Evolutionary conservation across 2,113 vertebrate species (phyloP).

Genomic region (Taxidea taxus): DNA sequence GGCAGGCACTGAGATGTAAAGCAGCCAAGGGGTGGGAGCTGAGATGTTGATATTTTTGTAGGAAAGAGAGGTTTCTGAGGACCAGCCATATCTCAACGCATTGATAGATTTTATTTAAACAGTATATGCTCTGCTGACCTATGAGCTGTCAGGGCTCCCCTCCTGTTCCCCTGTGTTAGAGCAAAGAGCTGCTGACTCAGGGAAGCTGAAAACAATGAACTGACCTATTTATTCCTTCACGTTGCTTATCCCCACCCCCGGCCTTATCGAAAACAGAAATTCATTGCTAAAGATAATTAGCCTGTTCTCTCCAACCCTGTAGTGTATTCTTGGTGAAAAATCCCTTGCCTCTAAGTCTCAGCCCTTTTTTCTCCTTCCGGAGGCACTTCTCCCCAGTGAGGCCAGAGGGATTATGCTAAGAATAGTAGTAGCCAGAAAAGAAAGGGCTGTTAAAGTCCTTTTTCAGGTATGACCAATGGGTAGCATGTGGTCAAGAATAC

Average conservation of each 20-base stretch:
- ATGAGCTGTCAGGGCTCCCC: slow-evolving; percentile 58
- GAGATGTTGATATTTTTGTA: slow-evolving; percentile 41
- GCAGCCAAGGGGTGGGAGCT: not conserved
- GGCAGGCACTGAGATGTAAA: not conserved
- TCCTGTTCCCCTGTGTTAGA: slow-evolving; percentile 60
- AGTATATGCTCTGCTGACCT: slow-evolving; percentile 72
- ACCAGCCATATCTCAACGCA: slow-evolving; percentile 43
- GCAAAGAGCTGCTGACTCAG: slow-evolving; percentile 76
- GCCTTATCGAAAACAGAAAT: slow-evolving; percentile 64
- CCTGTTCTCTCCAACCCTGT: not conserved
- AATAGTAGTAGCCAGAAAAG: slow-evolving; percentile 49
- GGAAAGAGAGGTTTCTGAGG: slow-evolving; percentile 54
- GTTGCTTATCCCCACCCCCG: not conserved
- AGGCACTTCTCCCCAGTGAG: slow-evolving; percentile 33
- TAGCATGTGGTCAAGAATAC: slow-evolving; percentile 54
- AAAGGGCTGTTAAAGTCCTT: slow-evolving; percentile 8
- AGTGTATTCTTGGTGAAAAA: slow-evolving; percentile 65
- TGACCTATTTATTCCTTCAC: slow-evolving; percentile 75
- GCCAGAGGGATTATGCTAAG: not conserved
- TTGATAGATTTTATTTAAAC: slow-evolving; percentile 69
- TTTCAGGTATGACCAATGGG: not conserved
- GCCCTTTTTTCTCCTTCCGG: slow-evolving; percentile 9
- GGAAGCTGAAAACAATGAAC: slow-evolving; percentile 60
- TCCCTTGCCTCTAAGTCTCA: slow-evolving; percentile 37
- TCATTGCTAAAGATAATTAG: slow-evolving; percentile 76